These are phyloP conservation scores for Rhopalosiphum maidis DNA, from an alignment of 1,140 invertebrate species.

Conservation along the genomic window DNA sequence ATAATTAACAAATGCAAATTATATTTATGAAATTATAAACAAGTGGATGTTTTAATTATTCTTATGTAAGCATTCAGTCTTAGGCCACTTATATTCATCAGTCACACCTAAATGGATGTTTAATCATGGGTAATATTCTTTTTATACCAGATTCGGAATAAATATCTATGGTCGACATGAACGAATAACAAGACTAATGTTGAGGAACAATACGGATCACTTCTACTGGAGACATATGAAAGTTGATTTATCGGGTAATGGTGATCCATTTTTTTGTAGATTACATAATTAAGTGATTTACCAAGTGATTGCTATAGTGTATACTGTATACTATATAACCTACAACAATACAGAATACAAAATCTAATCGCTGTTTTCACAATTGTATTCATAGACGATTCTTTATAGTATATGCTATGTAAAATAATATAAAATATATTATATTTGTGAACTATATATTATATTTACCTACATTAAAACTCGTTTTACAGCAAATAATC, in stretches of 20 bases:
- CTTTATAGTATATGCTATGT: no score
- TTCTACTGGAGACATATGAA: not conserved
- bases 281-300: not conserved
- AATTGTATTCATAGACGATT: not conserved
- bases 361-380: not conserved
- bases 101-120: not conserved
- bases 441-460: not conserved
- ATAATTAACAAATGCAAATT: not conserved
- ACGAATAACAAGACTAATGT: not conserved
- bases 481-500: not conserved
- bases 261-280: not conserved
- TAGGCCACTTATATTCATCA: not conserved
- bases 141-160: not conserved
- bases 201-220: not conserved
- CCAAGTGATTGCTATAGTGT: not conserved
- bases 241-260: not conserved
- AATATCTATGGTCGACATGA: not conserved
- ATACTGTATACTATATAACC: not conserved
- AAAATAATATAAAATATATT: not conserved
- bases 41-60: not conserved
- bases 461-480: not conserved
- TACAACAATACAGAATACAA: not conserved
- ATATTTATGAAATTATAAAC: not conserved
- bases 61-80: not conserved
- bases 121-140: not conserved